Base-by-base conservation (phyloP, 2,797 vertebrate species). In the Aulostomus chinensis region DNA sequence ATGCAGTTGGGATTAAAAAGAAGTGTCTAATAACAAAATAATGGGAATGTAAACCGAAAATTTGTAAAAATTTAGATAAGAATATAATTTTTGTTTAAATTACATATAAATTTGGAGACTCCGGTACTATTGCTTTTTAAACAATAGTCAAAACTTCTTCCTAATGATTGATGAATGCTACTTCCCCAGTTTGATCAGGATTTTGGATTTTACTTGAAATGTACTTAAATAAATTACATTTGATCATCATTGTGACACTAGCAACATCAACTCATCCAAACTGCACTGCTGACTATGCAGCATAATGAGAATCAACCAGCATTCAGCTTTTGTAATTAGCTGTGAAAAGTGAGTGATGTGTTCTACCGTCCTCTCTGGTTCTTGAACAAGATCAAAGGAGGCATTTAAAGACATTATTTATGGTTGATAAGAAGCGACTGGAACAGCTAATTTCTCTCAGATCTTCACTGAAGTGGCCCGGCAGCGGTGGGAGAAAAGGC, bases 401-500 rank as follows among this genome's bases (percentile, higher is more conserved):
- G 12, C 29, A 42, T 55, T 48, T 43, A 49, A 61, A 52, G 29
- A 55, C 47, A 26, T 22, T 3, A 32, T 51, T 18, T 45, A 22
- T 33, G 8, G 16, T 22, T 50, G 9, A 46, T 34, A 38, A 61
- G 56, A 34, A 12, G 26, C 28, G 48, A 45, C 29, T 1, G n/a
- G 32, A 15, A 46, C 18, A 54, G 38, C 33, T 48, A 54, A 68
- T 70, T 53, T 63, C 64, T 34, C 17, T 72, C 48, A 51, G 63
- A 80, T 80, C 15, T 49, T 36, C 1, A 5, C 21, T 45, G 6
- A 50, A 39, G 57, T 39, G 7, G 42, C 35, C 32, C 3, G n/a
- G 3, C 16, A 31, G 11, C 16, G 10, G 18, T 2, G 2, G 33
- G 20, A 26, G 11, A 49, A 5, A 20, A 49, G 10, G 2, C 13